phyloP scores from a whole-genome alignment of 2,113 vertebrate genomes.

The Morphnarchus princeps region DNA sequence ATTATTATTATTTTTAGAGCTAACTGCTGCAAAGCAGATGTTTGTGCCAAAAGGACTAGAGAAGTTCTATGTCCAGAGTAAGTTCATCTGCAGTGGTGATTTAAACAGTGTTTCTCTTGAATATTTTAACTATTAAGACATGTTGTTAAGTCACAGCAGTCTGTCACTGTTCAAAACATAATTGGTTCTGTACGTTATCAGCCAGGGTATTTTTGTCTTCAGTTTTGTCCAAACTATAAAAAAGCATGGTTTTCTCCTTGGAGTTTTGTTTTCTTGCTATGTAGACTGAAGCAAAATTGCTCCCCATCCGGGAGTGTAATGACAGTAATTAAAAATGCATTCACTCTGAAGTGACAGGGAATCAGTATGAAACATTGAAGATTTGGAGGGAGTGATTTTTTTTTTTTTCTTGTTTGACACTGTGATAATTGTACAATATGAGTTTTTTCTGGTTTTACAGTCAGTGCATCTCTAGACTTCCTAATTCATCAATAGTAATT shows the following conservation, averaged over 20 bases:
- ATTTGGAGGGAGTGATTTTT: not conserved
- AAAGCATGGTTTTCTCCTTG: not conserved
- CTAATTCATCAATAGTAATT: not conserved
- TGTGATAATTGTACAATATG: not conserved
- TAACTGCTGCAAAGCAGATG: not conserved
- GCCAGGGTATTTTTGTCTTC: not conserved
- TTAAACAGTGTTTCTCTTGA: not conserved
- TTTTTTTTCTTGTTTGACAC: not conserved
- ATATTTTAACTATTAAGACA: not conserved
- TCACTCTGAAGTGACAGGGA: not conserved
- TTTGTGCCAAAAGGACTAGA: not conserved
- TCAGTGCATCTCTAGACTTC: not conserved
- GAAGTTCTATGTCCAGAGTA: not conserved
- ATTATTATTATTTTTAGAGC: not conserved
- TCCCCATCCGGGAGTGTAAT: not conserved
- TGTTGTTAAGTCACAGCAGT: not conserved
- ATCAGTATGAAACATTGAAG: not conserved
- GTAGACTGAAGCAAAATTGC: not conserved
- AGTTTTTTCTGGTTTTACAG: not conserved
- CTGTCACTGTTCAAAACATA: not conserved
- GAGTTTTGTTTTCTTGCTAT: not conserved
- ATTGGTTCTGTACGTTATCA: not conserved
- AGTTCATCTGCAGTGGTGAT: not conserved
- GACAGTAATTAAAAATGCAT: conserved; percentile 6
- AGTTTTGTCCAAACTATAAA: not conserved